Conservation (phyloP, 2,888 invertebrate species). For the Lasioglossum malachurum region DNA sequence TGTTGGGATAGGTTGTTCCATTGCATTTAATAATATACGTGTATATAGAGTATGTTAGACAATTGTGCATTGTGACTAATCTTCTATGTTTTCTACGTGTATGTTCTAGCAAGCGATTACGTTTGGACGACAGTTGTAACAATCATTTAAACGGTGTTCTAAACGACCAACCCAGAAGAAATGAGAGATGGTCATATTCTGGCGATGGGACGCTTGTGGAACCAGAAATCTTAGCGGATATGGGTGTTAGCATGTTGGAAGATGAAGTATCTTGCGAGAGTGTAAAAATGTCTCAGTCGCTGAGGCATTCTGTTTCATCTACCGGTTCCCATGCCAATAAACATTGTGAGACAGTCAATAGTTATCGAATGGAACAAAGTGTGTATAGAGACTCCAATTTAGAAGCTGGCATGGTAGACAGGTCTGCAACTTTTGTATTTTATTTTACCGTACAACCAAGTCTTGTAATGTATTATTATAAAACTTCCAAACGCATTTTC, state of each 20-base stretch:
- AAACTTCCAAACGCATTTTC: constrained; percentile 6
- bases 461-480: background rate
- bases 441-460: background rate
- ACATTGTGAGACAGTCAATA: constrained; percentile 48
- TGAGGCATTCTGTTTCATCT: constrained; percentile 79
- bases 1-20: constrained; percentile 73
- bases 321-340: constrained; percentile 66
- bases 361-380: constrained; percentile 69
- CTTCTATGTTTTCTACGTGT: background rate
- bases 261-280: constrained; percentile 85
- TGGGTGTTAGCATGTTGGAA: constrained; percentile 88
- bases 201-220: constrained; percentile 83
- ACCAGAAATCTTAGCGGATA: constrained; percentile 86
- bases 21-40: background rate
- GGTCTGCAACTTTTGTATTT: constrained; percentile 64
- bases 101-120: constrained; percentile 78
- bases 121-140: constrained; percentile 80
- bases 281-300: constrained; percentile 77
- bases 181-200: constrained; percentile 78
- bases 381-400: constrained; percentile 67
- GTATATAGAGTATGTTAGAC: background rate
- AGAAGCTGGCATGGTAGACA: constrained; percentile 71
- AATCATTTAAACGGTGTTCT: constrained; percentile 78
- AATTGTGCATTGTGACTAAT: background rate
- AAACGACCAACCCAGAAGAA: constrained; percentile 73